Evolutionary conservation across 1,140 invertebrate species (phyloP).

Genomic region (Brachystomella parvula): DNA sequence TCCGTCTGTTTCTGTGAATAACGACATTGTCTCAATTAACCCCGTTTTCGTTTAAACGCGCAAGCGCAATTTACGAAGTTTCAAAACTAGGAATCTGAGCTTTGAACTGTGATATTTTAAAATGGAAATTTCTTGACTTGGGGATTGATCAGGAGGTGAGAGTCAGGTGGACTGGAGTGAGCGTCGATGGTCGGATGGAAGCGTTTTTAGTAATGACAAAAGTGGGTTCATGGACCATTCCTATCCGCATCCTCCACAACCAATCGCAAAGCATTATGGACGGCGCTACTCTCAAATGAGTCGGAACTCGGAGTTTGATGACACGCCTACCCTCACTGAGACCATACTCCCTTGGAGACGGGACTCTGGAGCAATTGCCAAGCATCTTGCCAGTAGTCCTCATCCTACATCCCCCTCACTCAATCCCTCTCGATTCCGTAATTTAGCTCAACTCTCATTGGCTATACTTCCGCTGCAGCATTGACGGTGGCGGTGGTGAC

Average conservation of each 20-base stretch:
- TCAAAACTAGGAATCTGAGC: too few species aligned
- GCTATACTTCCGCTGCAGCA: too few species aligned
- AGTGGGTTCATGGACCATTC: conserved; percentile 52
- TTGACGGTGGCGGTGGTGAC: too few species aligned
- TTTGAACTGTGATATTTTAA: too few species aligned
- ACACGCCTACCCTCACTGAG: conserved; percentile 59
- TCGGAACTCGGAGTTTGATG: conserved; percentile 40
- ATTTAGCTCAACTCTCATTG: background rate
- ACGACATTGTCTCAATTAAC: too few species aligned
- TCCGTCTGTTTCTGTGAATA: too few species aligned
- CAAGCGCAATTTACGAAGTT: too few species aligned
- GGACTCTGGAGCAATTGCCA: conserved; percentile 42
- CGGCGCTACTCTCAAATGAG: conserved; percentile 55
- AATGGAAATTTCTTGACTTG: too few species aligned
- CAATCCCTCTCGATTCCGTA: conserved; percentile 34
- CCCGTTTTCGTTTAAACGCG: too few species aligned
- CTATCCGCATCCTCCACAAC: conserved; percentile 56
- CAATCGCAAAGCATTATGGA: conserved; percentile 52
- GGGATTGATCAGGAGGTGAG: conserved; percentile 31
- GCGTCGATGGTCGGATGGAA: conserved; percentile 36
- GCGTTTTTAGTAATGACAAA: conserved; percentile 30
- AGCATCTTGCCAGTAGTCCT: background rate
- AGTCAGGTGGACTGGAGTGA: conserved; percentile 33
- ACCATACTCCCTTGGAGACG: conserved; percentile 65
- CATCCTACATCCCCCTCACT: background rate